Base-by-base conservation (phyloP, 2,113 vertebrate species). In the Myrmophylax atrothorax region DNA sequence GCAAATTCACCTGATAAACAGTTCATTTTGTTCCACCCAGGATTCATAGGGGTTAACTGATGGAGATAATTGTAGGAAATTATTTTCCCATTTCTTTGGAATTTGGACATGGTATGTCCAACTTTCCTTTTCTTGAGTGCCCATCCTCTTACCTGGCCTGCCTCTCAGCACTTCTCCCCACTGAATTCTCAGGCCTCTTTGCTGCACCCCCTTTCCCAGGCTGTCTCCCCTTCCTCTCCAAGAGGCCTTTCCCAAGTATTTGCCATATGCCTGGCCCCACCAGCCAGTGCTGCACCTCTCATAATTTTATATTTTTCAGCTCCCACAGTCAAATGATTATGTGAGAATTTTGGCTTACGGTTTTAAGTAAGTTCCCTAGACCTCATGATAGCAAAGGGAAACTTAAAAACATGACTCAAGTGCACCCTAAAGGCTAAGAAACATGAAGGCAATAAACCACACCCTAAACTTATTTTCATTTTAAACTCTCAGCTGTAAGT, bases 301-400 rank as follows among this genome's bases (percentile, higher is more conserved):
- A 72, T 47, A 75, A 90, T 66, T 94, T 94, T 87, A 12, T 82
- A 72, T 94, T 95, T 96, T 96, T 94, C 92, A 84, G 90, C 76
- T 96, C 94, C 79, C 80, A 86, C 44, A 81, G 88, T 85, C 86
- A 95, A 96, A 94, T 96, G 88, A 96, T 95, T 94, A 96, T 69
- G 93, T 96, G 94, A 94, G 90, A 97, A 93, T 84, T 49, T 96
- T 96, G 94, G 94, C 92, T 75, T 94, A 84, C 19, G 38, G 37
- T 72, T 96, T 89, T 81, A 95, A 95, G 63, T 86, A 88, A 94
- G 76, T 94, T 96, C 95, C 92, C 95, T 96, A 97, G 88, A 86
- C 85, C 73, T 96, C 58, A 2, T 89, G 63, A 92, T 96, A 94
- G 88, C 96, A 95, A 93, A 89, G 60, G 90, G 86, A 92, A 96